Conservation (phyloP, 2,797 vertebrate genomes). For the Peromyscus eremicus region DNA sequence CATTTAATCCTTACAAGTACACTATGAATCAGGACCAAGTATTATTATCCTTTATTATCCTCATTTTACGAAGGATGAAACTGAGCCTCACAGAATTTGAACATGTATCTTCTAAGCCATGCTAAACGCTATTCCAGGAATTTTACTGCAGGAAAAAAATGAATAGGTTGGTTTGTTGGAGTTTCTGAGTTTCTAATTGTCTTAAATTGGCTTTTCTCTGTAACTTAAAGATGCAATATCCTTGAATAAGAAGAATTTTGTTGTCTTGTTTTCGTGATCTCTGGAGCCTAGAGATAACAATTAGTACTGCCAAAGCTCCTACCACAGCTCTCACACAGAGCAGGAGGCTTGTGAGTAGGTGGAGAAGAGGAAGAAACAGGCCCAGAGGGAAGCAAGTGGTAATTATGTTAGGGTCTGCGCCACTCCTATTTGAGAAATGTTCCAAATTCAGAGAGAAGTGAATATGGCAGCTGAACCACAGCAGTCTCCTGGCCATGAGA, state of each 20-base stretch:
- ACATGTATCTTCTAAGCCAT: background rate
- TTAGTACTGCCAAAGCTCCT: background rate
- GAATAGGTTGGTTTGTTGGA: background rate
- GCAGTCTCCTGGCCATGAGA: background rate
- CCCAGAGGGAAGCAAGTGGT: background rate
- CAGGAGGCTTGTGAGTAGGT: background rate
- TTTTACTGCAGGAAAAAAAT: background rate
- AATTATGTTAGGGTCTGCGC: slow-evolving; percentile 18
- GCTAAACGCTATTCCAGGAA: background rate
- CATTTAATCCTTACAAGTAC: slow-evolving; percentile 21
- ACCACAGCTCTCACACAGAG: background rate
- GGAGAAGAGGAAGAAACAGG: slow-evolving; percentile 15
- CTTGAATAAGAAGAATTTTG: background rate
- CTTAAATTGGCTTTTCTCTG: slow-evolving; percentile 5
- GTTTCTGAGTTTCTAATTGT: slow-evolving; percentile 34
- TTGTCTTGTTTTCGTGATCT: background rate
- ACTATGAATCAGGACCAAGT: background rate
- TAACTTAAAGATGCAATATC: background rate
- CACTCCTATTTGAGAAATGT: slow-evolving; percentile 14
- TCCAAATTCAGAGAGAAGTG: background rate
- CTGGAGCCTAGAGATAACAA: background rate
- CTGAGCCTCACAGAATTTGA: slow-evolving; percentile 9
- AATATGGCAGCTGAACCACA: background rate
- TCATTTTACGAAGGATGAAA: slow-evolving; percentile 43
- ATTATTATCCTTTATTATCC: slow-evolving; percentile 6